A percentile compares a stretch with the other conserved stretches of the same genome.
Conservation (phyloP, 1,140 invertebrate genomes). For the Calephelis nemesis region DNA sequence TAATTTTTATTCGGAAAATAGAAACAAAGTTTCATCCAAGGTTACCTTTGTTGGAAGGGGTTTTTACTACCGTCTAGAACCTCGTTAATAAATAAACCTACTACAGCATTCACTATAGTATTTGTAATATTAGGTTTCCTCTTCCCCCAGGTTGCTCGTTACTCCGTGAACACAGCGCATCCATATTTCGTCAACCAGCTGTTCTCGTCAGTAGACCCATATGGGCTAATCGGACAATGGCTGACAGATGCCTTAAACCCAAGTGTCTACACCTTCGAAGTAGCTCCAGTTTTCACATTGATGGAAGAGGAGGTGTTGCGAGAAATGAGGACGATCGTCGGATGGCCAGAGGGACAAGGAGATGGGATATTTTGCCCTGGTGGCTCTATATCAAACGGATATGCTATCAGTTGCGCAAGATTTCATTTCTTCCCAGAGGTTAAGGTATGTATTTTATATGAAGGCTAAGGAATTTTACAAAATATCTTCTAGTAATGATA, state of each 20-base stretch:
- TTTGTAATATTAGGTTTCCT: neutral
- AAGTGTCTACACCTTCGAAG: conserved; percentile 94
- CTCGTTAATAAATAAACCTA: too few species aligned
- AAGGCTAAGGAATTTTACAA: too few species aligned
- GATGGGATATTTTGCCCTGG: conserved; percentile 97
- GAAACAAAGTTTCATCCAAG: too few species aligned
- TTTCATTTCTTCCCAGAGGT: conserved; percentile 87
- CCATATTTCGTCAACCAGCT: conserved; percentile 93
- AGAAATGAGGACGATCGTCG: conserved; percentile 92
- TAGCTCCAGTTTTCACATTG: conserved; percentile 92
- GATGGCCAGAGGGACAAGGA: conserved; percentile 87
- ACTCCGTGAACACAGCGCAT: conserved; percentile 93
- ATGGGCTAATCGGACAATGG: conserved; percentile 91
- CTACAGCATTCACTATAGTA: too few species aligned
- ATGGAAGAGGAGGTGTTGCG: conserved; percentile 91
- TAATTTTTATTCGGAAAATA: too few species aligned
- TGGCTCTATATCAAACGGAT: conserved; percentile 96
- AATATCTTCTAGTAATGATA: too few species aligned
- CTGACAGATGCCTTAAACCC: conserved; percentile 91
- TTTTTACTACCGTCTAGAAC: too few species aligned
- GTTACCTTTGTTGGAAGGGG: too few species aligned
- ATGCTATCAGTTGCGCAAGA: conserved; percentile 94
- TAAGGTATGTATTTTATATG: conserved; percentile 81
- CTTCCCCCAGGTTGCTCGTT: conserved; percentile 70
- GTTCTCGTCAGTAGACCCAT: conserved; percentile 92